A percentile compares a stretch with the other conserved stretches of the same genome.
Evolutionary conservation across 2,113 vertebrate genomes (phyloP).

Genomic region (Casuarius casuarius): DNA sequence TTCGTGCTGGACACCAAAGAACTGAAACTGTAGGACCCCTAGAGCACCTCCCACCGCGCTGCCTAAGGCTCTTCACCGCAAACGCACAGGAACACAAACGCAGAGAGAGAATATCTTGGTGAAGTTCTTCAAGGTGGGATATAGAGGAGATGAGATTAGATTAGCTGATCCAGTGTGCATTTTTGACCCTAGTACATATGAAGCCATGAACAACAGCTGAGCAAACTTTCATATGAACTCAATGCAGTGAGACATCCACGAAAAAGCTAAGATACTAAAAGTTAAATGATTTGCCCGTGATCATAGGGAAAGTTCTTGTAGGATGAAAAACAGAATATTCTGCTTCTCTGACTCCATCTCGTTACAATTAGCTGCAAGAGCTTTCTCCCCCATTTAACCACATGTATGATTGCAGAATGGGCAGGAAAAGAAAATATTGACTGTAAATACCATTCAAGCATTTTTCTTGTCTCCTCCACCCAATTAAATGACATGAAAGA

Average conservation of each 20-base stretch:
- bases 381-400: neutral
- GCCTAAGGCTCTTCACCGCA: neutral
- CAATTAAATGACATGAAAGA: neutral
- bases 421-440: neutral
- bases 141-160: neutral
- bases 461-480: neutral
- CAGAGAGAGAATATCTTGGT: neutral
- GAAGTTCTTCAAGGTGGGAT: neutral
- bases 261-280: neutral
- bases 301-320: neutral
- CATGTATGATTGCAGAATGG: neutral
- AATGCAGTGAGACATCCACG: neutral
- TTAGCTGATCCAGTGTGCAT: neutral
- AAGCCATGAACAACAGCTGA: neutral
- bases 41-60: neutral
- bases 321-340: neutral
- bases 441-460: neutral
- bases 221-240: neutral
- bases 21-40: neutral
- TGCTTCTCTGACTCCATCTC: neutral
- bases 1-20: neutral
- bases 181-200: neutral
- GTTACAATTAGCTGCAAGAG: neutral
- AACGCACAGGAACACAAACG: neutral
- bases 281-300: neutral